Conservation (phyloP, 2,797 vertebrate species). For the Micropoecilia bifurca region DNA sequence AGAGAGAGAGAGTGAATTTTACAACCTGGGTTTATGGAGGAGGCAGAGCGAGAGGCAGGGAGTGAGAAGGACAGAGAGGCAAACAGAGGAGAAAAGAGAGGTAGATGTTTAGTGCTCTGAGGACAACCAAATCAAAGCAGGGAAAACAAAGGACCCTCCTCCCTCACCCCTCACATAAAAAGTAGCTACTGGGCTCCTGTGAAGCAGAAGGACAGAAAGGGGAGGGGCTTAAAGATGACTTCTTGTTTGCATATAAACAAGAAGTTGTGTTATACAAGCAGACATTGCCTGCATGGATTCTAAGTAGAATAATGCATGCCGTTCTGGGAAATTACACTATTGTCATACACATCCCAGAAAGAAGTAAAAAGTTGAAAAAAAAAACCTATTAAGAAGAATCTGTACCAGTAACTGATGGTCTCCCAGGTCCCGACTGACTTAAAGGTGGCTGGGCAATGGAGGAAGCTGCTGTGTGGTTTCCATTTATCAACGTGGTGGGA, state of each 20-base stretch:
- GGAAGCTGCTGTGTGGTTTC: conserved; percentile 58
- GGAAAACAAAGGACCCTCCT: conserved; percentile 67
- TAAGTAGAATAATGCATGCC: neutral
- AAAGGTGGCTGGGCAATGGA: conserved; percentile 53
- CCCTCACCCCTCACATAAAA: conserved; percentile 54
- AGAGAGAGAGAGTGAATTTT: conserved; percentile 62
- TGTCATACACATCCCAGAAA: neutral
- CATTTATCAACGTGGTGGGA: conserved; percentile 66
- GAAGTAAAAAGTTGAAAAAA: neutral
- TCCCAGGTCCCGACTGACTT: conserved; percentile 72
- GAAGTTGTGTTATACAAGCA: neutral
- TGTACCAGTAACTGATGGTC: conserved; percentile 70
- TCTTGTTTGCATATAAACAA: conserved; percentile 32
- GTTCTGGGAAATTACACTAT: neutral
- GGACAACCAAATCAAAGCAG: conserved; percentile 68
- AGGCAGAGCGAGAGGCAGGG: conserved; percentile 63
- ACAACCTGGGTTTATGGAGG: conserved; percentile 74
- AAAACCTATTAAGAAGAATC: neutral
- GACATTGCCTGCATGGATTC: neutral
- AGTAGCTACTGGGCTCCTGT: conserved; percentile 49
- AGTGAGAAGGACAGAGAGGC: conserved; percentile 44
- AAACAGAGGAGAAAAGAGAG: conserved; percentile 35
- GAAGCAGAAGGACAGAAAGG: conserved; percentile 29
- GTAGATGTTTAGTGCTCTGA: conserved; percentile 63
- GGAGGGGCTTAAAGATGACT: conserved; percentile 37